phyloP scores from a whole-genome alignment of 2,888 invertebrate genomes.

The Deladenus siricidicola region DNA sequence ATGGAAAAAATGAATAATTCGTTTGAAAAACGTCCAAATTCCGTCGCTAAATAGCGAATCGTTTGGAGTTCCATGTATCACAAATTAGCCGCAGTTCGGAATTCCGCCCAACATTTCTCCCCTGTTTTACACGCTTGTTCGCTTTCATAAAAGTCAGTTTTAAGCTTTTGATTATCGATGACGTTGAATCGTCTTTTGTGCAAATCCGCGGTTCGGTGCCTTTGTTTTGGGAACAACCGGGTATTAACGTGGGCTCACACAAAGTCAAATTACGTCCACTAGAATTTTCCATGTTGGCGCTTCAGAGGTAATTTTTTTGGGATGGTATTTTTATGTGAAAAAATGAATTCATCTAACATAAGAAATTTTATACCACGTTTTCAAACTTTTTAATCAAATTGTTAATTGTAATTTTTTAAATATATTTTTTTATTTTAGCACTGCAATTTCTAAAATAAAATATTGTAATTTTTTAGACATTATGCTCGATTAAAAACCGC shows the following conservation, averaged over 20 bases:
- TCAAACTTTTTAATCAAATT: too few species aligned
- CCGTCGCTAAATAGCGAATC: too few species aligned
- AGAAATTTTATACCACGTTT: too few species aligned
- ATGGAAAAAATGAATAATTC: too few species aligned
- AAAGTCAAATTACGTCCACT: constrained; percentile 90
- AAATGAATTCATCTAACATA: not conserved
- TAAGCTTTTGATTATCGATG: constrained; percentile 61
- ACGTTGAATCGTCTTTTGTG: constrained; percentile 77
- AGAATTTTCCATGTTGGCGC: constrained; percentile 85
- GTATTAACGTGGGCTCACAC: constrained; percentile 79
- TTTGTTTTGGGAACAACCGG: constrained; percentile 97
- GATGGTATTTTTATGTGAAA: constrained; percentile 2
- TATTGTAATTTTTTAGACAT: constrained; percentile 33
- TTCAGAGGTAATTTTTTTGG: constrained; percentile 69
- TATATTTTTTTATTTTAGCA: not conserved
- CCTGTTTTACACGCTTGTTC: too few species aligned
- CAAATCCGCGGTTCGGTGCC: constrained; percentile 90
- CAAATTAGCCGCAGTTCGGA: too few species aligned
- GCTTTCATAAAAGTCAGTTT: too few species aligned
- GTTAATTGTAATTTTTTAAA: not conserved
- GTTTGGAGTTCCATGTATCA: too few species aligned
- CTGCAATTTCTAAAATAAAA: not conserved
- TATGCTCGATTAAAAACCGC: constrained; percentile 64
- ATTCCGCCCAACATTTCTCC: too few species aligned
- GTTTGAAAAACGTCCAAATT: too few species aligned